Base-by-base conservation (phyloP, 2,113 vertebrate genomes). In the Chrysochloris asiatica region DNA sequence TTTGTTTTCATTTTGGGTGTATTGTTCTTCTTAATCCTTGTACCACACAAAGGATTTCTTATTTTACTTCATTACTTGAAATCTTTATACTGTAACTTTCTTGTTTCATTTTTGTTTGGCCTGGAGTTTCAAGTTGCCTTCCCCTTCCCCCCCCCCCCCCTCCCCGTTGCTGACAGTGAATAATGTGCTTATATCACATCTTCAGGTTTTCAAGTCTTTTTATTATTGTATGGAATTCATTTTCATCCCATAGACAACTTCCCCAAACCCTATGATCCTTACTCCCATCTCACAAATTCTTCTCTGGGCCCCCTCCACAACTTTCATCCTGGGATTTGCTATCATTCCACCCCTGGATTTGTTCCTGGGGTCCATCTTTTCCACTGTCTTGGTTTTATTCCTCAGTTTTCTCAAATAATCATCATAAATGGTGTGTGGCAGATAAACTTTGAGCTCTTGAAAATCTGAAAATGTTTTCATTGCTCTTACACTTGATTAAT, bases 101-200 rank as follows among this genome's bases (percentile, higher is more conserved):
- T 72, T 48, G 21, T 43, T 89, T 43, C 30, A 7, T 52, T 84
- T 89, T 83, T 88, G n/a, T 82, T 83, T 89, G 50, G 41, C 36
- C 6, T 63, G 38, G 43, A 72, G 43, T 72, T 84, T 71, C 21
- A 48, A 22, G 41, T 56, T 50, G 16, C 36, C 36, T 86, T 81
- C 36, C 43, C 14, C n/a, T 2, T 72, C 14, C n/a, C n/a, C n/a
- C n/a, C n/a, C n/a, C n/a, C n/a, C n/a, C n/a, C n/a, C n/a, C n/a
- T n/a, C n/a, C n/a, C n/a, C n/a, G n/a, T 73, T 43, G 10, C 52
- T 72, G 36, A 63, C 17, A 61, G 16, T 56, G 89, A 71, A 63
- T 77, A 36, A 77, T 80, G 36, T 77, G 50, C 85, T 65, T 76
- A 82, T 11, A 73, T 14, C 17, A 28, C 36, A 43, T 50, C 45